Evolutionary conservation across 2,113 vertebrate species (phyloP).

Genomic region (Etheostoma spectabile): DNA sequence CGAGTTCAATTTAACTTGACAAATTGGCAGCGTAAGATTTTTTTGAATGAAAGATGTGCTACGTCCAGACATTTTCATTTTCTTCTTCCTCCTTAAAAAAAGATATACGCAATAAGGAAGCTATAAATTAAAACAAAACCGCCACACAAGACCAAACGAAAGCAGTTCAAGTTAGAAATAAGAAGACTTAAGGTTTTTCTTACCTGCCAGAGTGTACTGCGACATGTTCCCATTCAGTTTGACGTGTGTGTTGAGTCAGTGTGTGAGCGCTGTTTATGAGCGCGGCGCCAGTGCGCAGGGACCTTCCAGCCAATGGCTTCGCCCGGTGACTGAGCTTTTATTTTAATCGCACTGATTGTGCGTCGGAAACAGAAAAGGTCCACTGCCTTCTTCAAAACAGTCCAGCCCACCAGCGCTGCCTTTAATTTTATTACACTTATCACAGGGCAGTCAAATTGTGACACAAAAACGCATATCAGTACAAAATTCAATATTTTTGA

Average conservation of each 20-base stretch:
- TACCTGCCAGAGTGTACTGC: slow-evolving; percentile 74
- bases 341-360: slow-evolving; percentile 10
- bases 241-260: slow-evolving; percentile 25
- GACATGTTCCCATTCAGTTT: slow-evolving; percentile 62
- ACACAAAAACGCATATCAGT: neutral
- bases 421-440: neutral
- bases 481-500: neutral
- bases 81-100: neutral
- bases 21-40: neutral
- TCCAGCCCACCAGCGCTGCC: neutral
- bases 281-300: slow-evolving; percentile 31
- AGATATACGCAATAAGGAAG: neutral
- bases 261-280: slow-evolving; percentile 23
- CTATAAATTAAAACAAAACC: neutral
- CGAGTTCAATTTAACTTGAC: no score
- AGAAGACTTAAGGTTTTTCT: slow-evolving; percentile 5
- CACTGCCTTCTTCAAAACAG: neutral
- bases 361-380: slow-evolving; percentile 6
- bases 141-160: neutral
- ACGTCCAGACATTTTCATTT: neutral
- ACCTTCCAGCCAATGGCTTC: slow-evolving; percentile 60
- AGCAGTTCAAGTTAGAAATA: neutral
- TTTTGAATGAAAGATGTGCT: neutral
- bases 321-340: slow-evolving; percentile 32
- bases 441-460: neutral